phyloP scores from a whole-genome alignment of 1,140 invertebrate genomes.

The Drosophila pectinifera region DNA sequence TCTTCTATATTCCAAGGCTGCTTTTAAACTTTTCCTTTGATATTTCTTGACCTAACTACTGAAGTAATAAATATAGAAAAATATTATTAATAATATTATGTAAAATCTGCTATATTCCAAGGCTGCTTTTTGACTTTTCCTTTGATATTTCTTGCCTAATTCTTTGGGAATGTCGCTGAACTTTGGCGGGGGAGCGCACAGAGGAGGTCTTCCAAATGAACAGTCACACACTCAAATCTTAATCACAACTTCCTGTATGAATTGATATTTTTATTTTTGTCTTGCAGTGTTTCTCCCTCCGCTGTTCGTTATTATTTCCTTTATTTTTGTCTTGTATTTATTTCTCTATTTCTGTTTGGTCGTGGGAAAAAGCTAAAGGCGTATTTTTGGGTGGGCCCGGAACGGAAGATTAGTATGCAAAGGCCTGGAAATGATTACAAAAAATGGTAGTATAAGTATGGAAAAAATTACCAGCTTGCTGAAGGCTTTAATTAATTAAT shows the following conservation, averaged over 20 bases:
- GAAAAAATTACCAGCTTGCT: background rate
- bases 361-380: constrained; percentile 72
- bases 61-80: too few relatives aligned
- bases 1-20: too few relatives aligned
- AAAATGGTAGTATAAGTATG: background rate
- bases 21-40: too few relatives aligned
- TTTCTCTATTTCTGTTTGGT: constrained; percentile 37
- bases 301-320: constrained; percentile 38
- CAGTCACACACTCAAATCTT: constrained; percentile 50
- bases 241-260: constrained; percentile 73
- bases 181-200: constrained; percentile 14
- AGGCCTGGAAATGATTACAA: background rate
- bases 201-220: constrained; percentile 24
- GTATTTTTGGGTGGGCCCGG: constrained; percentile 34
- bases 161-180: constrained; percentile 13
- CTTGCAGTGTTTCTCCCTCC: constrained; percentile 37
- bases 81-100: too few relatives aligned
- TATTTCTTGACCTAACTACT: too few relatives aligned
- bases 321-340: constrained; percentile 24
- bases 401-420: constrained; percentile 20
- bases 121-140: background rate
- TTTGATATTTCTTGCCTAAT: constrained; percentile 5
- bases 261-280: constrained; percentile 54
- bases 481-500: background rate
- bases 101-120: too few relatives aligned